A percentile compares a stretch with the other conserved stretches of the same genome.
Conservation (phyloP, 2,113 vertebrate species). For the Notarius quadriscutis region DNA sequence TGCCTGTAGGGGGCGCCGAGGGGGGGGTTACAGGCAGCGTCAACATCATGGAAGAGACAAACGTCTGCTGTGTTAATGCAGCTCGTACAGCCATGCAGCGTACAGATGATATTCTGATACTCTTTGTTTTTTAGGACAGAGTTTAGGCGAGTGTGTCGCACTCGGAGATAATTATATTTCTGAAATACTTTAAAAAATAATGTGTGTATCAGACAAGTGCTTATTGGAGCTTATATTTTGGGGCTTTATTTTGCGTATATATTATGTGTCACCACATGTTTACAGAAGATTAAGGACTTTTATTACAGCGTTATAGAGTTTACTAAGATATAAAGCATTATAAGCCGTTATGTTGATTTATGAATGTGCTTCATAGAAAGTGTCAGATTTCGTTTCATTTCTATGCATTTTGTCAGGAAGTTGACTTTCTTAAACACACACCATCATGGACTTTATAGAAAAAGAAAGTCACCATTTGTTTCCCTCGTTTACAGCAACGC, state of each 20-base stretch:
- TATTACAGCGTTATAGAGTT: neutral
- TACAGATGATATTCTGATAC: neutral
- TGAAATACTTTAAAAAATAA: neutral
- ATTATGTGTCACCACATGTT: neutral
- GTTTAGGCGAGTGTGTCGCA: neutral
- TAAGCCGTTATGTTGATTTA: neutral
- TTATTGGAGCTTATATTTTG: neutral
- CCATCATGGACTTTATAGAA: neutral
- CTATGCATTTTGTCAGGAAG: neutral
- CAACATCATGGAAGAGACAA: neutral
- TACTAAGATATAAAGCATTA: neutral
- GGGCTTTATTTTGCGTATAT: neutral
- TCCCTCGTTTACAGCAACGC: neutral
- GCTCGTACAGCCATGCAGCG: neutral
- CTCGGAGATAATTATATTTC: neutral
- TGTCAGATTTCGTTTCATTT: constrained; percentile 13
- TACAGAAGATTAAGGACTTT: neutral
- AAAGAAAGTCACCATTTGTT: neutral
- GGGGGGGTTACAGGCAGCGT: neutral
- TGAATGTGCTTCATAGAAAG: constrained; percentile 10
- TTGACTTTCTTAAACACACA: neutral
- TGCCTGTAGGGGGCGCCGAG: neutral
- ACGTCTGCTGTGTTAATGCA: neutral
- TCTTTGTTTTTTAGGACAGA: neutral
- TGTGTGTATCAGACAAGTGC: neutral